Conservation (phyloP, 1,140 invertebrate species). For the Drosophila erecta region DNA sequence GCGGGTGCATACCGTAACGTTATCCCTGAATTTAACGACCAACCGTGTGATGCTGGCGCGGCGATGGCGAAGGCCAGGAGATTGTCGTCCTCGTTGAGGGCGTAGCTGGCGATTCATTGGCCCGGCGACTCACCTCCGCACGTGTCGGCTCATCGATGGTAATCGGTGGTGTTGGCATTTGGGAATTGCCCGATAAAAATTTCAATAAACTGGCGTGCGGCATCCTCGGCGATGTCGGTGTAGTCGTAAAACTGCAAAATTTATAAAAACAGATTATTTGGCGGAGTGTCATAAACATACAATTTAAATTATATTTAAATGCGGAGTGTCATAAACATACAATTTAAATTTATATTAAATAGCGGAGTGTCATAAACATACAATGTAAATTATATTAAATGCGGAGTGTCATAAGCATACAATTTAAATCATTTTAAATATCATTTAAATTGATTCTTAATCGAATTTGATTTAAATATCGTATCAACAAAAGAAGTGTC, state of each 20-base stretch:
- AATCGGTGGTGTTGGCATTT: conserved; percentile 59
- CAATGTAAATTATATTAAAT: too few relatives aligned
- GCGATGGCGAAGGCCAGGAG: conserved; percentile 84
- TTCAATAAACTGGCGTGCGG: conserved; percentile 82
- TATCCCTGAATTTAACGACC: conserved; percentile 84
- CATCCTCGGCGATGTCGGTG: conserved; percentile 73
- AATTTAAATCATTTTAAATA: too few relatives aligned
- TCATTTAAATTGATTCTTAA: neutral
- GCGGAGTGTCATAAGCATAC: too few relatives aligned
- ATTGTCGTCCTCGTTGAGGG: conserved; percentile 81
- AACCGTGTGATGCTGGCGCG: conserved; percentile 82
- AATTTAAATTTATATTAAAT: too few relatives aligned
- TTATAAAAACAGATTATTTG: conserved; percentile 26
- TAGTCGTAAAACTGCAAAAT: conserved; percentile 78
- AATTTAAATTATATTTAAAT: too few relatives aligned
- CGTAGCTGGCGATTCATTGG: conserved; percentile 80
- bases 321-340: too few relatives aligned
- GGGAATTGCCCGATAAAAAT: conserved; percentile 76
- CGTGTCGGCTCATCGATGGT: conserved; percentile 69
- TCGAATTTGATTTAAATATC: neutral
- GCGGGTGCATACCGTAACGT: conserved; percentile 71
- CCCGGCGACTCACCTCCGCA: conserved; percentile 70
- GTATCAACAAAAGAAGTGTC: neutral
- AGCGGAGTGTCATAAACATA: too few relatives aligned
- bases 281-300: conserved; percentile 5